Evolutionary conservation across 2,797 vertebrate species (phyloP).

Genomic region (Paguma larvata): DNA sequence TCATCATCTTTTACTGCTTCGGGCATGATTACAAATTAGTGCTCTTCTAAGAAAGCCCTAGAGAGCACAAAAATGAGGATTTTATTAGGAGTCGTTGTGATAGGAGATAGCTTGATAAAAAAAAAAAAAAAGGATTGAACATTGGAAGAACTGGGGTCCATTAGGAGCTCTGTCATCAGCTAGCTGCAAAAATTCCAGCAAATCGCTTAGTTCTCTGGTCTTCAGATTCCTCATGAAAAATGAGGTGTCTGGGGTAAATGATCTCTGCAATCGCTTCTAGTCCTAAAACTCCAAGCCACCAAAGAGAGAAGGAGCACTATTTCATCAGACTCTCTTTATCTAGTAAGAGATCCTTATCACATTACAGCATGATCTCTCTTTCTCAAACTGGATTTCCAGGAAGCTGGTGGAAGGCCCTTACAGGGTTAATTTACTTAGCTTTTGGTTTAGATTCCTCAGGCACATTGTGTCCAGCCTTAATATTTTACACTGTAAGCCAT

Average conservation of each 20-base stretch:
- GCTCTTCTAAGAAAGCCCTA: background rate
- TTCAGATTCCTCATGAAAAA: slow-evolving; percentile 32
- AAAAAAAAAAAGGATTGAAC: background rate
- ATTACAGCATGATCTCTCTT: too few relatives aligned
- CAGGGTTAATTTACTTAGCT: too few relatives aligned
- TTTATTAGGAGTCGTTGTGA: slow-evolving; percentile 43
- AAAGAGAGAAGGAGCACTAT: too few relatives aligned
- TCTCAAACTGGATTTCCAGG: too few relatives aligned
- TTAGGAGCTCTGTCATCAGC: background rate
- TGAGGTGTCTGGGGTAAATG: background rate
- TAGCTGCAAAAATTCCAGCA: background rate
- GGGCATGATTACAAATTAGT: slow-evolving; percentile 54
- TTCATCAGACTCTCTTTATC: too few relatives aligned
- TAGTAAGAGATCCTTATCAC: too few relatives aligned
- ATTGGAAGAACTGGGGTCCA: background rate
- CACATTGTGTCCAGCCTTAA: slow-evolving; percentile 88
- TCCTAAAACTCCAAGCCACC: too few relatives aligned
- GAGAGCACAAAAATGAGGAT: slow-evolving; percentile 32
- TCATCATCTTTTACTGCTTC: slow-evolving; percentile 31
- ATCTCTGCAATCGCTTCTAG: background rate
- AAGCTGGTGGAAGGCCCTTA: too few relatives aligned
- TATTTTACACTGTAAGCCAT: too few relatives aligned
- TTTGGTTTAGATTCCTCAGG: slow-evolving; percentile 86
- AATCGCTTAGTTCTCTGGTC: background rate
- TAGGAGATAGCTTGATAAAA: background rate